These are phyloP conservation scores for Caranx melampygus DNA, from an alignment of 2,113 vertebrate species.

Conservation along the genomic window DNA sequence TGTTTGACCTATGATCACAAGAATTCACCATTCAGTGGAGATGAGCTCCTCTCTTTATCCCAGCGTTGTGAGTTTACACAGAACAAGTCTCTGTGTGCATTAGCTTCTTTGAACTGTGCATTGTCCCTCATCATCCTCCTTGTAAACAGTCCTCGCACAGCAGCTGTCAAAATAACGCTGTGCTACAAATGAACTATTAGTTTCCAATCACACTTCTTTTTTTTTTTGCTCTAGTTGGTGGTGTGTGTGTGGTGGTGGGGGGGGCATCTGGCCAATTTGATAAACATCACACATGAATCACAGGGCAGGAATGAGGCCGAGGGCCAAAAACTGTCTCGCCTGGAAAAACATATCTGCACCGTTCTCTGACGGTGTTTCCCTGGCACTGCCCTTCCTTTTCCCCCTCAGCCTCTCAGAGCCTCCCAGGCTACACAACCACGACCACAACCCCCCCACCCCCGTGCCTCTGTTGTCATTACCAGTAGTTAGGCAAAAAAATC, in stretches of 20 bases:
- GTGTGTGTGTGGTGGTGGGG: too few species aligned
- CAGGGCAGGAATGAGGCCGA: slow-evolving; percentile 42
- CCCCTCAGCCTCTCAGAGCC: slow-evolving; percentile 55
- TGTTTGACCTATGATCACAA: slow-evolving; percentile 19
- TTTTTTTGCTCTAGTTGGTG: not conserved
- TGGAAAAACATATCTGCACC: slow-evolving; percentile 71
- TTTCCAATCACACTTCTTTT: slow-evolving; percentile 11
- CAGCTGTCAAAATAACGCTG: slow-evolving; percentile 33
- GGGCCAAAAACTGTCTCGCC: slow-evolving; percentile 45
- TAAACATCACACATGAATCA: slow-evolving; percentile 63
- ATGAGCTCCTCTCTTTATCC: slow-evolving; percentile 1
- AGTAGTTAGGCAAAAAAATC: slow-evolving; percentile 13
- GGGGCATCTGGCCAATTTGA: slow-evolving; percentile 12
- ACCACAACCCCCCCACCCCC: slow-evolving; percentile 18
- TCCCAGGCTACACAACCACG: slow-evolving; percentile 33
- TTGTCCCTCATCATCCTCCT: not conserved
- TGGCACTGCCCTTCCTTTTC: slow-evolving; percentile 64
- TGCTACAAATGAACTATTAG: slow-evolving; percentile 4
- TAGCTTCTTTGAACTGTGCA: not conserved
- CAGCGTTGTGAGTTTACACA: not conserved
- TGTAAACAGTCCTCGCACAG: slow-evolving; percentile 25
- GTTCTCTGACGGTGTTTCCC: slow-evolving; percentile 51
- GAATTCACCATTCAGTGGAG: not conserved
- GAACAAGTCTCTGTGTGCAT: not conserved
- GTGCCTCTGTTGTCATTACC: slow-evolving; percentile 10